Evolutionary conservation across 2,113 vertebrate genomes (phyloP).

Genomic region (Pomatostomus ruficeps): DNA sequence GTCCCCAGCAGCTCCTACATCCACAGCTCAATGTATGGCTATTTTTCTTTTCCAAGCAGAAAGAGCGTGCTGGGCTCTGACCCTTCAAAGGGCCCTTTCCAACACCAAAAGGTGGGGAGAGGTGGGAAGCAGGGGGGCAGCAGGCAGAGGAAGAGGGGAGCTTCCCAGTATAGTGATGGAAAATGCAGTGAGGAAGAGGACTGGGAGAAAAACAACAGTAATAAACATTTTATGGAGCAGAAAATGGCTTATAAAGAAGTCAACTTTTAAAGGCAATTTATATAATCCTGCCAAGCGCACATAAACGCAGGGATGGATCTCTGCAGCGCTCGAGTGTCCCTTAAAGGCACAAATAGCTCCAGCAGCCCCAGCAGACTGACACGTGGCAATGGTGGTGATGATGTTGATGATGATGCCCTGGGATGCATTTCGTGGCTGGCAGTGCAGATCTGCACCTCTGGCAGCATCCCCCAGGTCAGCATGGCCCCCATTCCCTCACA

Average conservation of each 20-base stretch:
- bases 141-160: background rate
- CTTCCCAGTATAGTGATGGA: background rate
- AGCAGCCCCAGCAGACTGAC: background rate
- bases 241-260: slow-evolving; percentile 70
- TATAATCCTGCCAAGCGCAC: slow-evolving; percentile 44
- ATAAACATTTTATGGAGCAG: slow-evolving; percentile 68
- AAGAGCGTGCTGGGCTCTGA: background rate
- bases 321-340: background rate
- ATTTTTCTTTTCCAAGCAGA: background rate
- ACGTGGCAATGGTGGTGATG: background rate
- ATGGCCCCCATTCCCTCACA: rapidly evolving
- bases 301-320: slow-evolving; percentile 8
- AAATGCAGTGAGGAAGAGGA: slow-evolving; percentile 1
- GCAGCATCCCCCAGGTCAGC: background rate
- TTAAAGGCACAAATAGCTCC: slow-evolving; percentile 13
- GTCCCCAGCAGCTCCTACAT: background rate
- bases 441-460: background rate
- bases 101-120: background rate
- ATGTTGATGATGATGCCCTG: background rate
- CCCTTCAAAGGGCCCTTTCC: background rate
- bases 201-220: slow-evolving; percentile 56
- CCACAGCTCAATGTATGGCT: background rate
- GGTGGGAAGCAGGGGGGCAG: background rate
- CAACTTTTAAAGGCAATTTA: slow-evolving; percentile 66
- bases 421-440: rapidly evolving